Evolutionary conservation across 2,888 invertebrate genomes (phyloP).

Genomic region (Gibbula magus): DNA sequence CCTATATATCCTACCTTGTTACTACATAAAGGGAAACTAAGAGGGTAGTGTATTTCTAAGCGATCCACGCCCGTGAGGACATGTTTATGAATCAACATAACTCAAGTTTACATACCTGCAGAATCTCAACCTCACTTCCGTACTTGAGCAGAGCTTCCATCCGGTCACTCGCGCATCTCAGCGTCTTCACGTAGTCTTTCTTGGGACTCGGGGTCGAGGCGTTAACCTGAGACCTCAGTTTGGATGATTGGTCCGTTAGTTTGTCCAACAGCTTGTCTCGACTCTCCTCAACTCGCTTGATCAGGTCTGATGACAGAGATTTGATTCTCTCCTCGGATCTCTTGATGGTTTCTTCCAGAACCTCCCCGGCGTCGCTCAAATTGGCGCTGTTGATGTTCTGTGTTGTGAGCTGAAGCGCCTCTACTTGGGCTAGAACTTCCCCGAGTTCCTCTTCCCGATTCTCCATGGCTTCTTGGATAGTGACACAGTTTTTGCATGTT

Average conservation of each 20-base stretch:
- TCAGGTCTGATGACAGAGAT: constrained; percentile 49
- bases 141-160: constrained; percentile 59
- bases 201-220: constrained; percentile 44
- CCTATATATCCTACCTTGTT: no score
- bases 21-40: no score
- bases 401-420: constrained; percentile 16
- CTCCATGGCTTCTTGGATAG: constrained; percentile 56
- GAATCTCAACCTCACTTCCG: constrained; percentile 63
- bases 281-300: constrained; percentile 51
- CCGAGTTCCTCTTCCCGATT: constrained; percentile 49
- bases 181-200: constrained; percentile 49
- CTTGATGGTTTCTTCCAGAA: constrained; percentile 55
- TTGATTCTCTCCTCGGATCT: constrained; percentile 54
- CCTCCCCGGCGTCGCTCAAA: background rate
- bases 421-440: constrained; percentile 24
- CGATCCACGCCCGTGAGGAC: no score
- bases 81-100: no score
- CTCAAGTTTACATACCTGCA: no score
- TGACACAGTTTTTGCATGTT: constrained; percentile 59
- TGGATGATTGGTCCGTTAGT: constrained; percentile 44
- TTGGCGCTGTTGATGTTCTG: background rate
- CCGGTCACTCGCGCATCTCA: constrained; percentile 54
- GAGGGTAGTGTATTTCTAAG: no score
- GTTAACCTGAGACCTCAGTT: constrained; percentile 42
- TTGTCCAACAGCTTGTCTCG: constrained; percentile 52